Evolutionary conservation across 2,113 vertebrate species (phyloP), one percentile per base, ranked within the genome.

Genomic region (Octodon degus): DNA sequence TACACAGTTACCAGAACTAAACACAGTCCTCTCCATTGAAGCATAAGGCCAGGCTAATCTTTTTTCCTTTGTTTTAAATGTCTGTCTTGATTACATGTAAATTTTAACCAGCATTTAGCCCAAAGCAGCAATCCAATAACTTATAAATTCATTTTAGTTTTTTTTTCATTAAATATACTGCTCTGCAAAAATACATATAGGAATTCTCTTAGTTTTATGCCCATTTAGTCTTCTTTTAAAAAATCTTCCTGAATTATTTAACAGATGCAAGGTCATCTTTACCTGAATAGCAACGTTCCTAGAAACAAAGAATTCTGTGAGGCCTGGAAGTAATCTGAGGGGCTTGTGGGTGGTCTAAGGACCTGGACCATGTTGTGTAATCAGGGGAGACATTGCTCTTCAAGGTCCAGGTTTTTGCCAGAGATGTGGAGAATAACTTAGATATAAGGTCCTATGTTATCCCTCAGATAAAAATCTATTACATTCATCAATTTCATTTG

Each of bases 131-230:
- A 94, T 19, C 8, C 11, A 60, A 60, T 27, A 94, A 92, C 55
- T 88, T 84, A 97, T 4, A 93, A 95, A 92, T 91, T 7, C 20
- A 95, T 60, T 80, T 84, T 65, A 20, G 43, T 37, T 53, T 93
- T 77, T 95, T 95, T 96, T 65, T 40, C 65, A 50, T 67, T 96
- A 94, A 97, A 95, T 86, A 40, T 20, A 67, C 50, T 86, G 25
- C 55, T 93, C 53, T 97, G 27, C 0, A 94, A 53, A 62, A 77
- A 94, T 82, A n/a, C 40, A 86, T 55, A 91, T 62, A 83, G 79
- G 86, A 86, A 94, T 70, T 83, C 32, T 89, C 32, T 92, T 72
- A 60, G 7, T 96, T 93, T 97, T 89, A 90, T 76, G 50, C 10
- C 58, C 63, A 95, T 70, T 87, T 96, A 65, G 60, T 93, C 81